Base-by-base conservation (phyloP, 2,888 invertebrate genomes). In the Drosophila eohydei region DNA sequence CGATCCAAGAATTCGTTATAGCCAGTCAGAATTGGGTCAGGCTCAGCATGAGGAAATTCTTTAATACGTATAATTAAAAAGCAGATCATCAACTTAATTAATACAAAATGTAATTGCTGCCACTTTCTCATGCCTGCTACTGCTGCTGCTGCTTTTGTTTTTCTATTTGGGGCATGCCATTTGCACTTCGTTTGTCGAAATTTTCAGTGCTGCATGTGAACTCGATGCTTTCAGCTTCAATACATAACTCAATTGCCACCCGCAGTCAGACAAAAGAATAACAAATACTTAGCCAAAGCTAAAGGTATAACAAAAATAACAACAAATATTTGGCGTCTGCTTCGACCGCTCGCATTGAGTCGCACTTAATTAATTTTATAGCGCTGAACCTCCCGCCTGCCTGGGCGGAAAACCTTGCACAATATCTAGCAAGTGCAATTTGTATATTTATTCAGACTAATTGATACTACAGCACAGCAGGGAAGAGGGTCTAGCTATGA, bases 361-460 rank as follows among this genome's bases (percentile, higher is more conserved):
- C 69, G 74, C 90, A 86, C 90, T 88, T 69, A 80, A 86, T 86
- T 86, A 80, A 84, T 77, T 88, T 82, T 71, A 80, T 48, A 48
- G 54, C 63, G 16, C 36, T 58, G 46, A 54, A 64, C 62, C 56
- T 51, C 80, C 66, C 55, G 70, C 63, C 54, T 36, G 59, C 7
- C 28, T 7, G 38, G 40, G 48, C 57, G 52, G 46, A 30, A 73
- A 79, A 65, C 61, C 65, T 65, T 68, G 67, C 82, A 70, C 78
- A 84, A 81, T 78, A 65, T 70, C 43, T 56, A 50, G 21, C 48
- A 9, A 21, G 16, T 56, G 71, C 43, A 57, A 58, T 51, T 51
- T 48, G 26, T 26, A 41, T 54, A 51, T 77, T 66, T 63, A 67
- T 65, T 65, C 32, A 51, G 46, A 41, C 75, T 65, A 74, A 65